Conservation (phyloP, 2,888 invertebrate species). For the Eumacrocentrus americanus region DNA sequence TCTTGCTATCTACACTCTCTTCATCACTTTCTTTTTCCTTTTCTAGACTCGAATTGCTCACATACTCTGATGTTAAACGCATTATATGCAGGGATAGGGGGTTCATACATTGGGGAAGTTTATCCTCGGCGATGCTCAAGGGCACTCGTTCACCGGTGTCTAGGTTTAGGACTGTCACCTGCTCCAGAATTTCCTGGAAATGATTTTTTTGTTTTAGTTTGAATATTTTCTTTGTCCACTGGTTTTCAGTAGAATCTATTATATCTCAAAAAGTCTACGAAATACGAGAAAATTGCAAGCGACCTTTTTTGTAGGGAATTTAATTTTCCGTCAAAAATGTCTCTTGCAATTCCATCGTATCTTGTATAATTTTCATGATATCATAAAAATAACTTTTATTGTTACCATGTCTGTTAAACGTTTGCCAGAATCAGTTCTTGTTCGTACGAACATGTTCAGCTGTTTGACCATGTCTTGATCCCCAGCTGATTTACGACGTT, state of each 20-base stretch:
- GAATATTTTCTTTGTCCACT: no score
- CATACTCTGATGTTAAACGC: slow-evolving; percentile 89
- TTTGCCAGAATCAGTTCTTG: slow-evolving; percentile 85
- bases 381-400: no score
- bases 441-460: slow-evolving; percentile 76
- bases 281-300: no score
- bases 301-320: no score
- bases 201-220: slow-evolving; percentile 6
- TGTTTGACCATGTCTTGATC: slow-evolving; percentile 77
- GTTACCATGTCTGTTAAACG: slow-evolving; percentile 80
- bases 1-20: slow-evolving; percentile 74
- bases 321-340: no score
- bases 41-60: slow-evolving; percentile 70
- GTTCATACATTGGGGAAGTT: slow-evolving; percentile 89
- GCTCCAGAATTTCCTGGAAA: slow-evolving; percentile 83
- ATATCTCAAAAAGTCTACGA: no score
- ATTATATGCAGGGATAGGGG: slow-evolving; percentile 94
- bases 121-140: slow-evolving; percentile 93
- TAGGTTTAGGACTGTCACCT: slow-evolving; percentile 82
- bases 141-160: slow-evolving; percentile 91
- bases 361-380: no score
- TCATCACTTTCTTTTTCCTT: slow-evolving; percentile 79
- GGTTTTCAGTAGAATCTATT: no score
- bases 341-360: no score
- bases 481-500: slow-evolving; percentile 82